Percentiles rank a stretch among this genome's conserved stretches.
Evolutionary conservation across 35 echinoderm and acorn worm genomes (phyloP).

Genomic region (Heliocidaris erythrogramma): DNA sequence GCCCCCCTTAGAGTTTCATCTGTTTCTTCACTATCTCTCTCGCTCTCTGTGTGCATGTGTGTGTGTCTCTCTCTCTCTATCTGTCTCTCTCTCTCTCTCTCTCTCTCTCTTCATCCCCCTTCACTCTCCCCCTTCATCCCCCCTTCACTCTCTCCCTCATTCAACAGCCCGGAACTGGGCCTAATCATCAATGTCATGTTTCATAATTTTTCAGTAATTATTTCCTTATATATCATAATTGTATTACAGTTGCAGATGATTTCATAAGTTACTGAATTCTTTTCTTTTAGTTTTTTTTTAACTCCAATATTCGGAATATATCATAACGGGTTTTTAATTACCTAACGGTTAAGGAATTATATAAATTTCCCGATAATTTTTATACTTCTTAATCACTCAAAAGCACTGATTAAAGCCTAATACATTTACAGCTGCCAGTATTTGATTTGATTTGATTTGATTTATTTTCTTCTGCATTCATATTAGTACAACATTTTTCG

Average conservation of each 20-base stretch:
- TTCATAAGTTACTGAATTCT: not conserved
- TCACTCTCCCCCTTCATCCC: slow-evolving; percentile 38
- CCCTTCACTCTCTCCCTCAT: not conserved
- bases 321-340: no score
- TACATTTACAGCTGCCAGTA: no score
- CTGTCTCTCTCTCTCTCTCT: slow-evolving; percentile 51
- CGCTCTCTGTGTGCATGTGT: not conserved
- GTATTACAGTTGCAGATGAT: not conserved
- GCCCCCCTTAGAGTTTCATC: not conserved
- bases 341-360: no score
- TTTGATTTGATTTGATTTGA: no score
- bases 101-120: not conserved
- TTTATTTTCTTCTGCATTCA: no score
- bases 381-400: no score
- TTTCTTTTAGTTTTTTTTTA: not conserved
- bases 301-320: no score
- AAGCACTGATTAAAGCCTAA: no score
- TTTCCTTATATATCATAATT: no score
- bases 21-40: not conserved
- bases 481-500: no score
- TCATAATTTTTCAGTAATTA: not conserved
- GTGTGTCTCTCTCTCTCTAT: slow-evolving; percentile 36
- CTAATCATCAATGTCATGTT: not conserved
- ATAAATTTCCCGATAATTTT: no score
- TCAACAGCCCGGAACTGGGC: not conserved